A percentile compares a stretch with the other conserved stretches of the same genome.
Evolutionary conservation across 2,113 vertebrate genomes (phyloP).

Genomic region (Marmota monax): DNA sequence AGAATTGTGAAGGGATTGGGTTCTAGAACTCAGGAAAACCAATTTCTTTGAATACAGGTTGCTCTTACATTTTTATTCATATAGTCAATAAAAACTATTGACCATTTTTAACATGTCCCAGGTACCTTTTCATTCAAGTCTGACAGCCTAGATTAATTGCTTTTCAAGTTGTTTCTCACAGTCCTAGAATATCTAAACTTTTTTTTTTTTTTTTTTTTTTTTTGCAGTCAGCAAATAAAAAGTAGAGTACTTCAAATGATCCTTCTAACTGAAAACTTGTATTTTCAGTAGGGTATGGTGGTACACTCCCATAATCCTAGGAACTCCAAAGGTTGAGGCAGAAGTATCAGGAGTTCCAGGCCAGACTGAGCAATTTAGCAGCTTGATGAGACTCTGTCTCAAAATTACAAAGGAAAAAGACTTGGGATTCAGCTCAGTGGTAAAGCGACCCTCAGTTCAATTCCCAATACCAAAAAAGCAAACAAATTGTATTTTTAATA

Average conservation of each 20-base stretch:
- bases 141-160: background rate
- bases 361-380: too few relatives aligned
- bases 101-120: background rate
- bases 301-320: too few relatives aligned
- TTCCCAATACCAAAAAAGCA: background rate
- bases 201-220: too few relatives aligned
- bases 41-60: background rate
- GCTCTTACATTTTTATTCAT: background rate
- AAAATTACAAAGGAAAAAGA: too few relatives aligned
- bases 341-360: too few relatives aligned
- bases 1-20: background rate
- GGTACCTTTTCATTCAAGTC: background rate
- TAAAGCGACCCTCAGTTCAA: too few relatives aligned
- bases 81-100: background rate
- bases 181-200: background rate
- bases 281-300: too few relatives aligned
- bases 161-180: conserved; percentile 20
- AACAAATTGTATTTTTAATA: background rate
- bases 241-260: background rate
- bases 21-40: background rate
- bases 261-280: background rate
- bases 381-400: too few relatives aligned
- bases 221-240: background rate
- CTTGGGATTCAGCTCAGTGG: too few relatives aligned
- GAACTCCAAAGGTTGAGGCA: too few relatives aligned